Percentiles rank a stretch among this genome's conserved stretches.
Conservation (phyloP, 1,140 invertebrate species). For the Drosophila bipectinata region DNA sequence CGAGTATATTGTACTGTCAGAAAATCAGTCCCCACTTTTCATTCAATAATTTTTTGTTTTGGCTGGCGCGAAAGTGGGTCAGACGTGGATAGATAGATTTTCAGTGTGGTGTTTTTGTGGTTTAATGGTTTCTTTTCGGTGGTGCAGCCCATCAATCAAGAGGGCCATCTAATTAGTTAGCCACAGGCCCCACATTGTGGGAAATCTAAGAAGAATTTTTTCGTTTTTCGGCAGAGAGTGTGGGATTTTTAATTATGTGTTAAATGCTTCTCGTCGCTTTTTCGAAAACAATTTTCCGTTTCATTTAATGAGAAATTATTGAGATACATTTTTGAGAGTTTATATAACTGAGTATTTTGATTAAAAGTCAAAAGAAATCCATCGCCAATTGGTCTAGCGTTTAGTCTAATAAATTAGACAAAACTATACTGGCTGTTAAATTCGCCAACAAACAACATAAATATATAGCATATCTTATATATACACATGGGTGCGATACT, state of each 20-base stretch:
- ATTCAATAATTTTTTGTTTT: slow-evolving; percentile 61
- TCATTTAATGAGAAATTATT: slow-evolving; percentile 5
- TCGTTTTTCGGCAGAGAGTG: slow-evolving; percentile 14
- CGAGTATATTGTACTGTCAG: slow-evolving; percentile 7
- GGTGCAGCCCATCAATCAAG: slow-evolving; percentile 63
- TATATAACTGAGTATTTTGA: background rate
- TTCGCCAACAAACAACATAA: slow-evolving; percentile 18
- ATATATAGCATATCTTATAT: slow-evolving; percentile 11
- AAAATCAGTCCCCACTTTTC: slow-evolving; percentile 39
- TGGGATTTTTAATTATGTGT: slow-evolving; percentile 60
- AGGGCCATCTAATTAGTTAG: slow-evolving; percentile 65
- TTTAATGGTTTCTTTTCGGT: background rate
- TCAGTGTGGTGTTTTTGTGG: background rate
- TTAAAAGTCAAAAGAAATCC: background rate
- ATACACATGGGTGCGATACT: slow-evolving; percentile 9
- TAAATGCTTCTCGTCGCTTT: slow-evolving; percentile 31
- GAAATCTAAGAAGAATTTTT: slow-evolving; percentile 36
- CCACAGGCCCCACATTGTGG: slow-evolving; percentile 31
- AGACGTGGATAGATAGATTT: slow-evolving; percentile 30
- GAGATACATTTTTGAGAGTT: background rate
- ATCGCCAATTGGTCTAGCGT: slow-evolving; percentile 27
- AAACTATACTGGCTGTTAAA: slow-evolving; percentile 16
- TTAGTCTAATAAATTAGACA: slow-evolving; percentile 25
- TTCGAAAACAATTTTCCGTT: slow-evolving; percentile 7
- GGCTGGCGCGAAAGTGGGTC: slow-evolving; percentile 66